Conservation (phyloP, 2,888 invertebrate species). For the Epicampocera succincta region DNA sequence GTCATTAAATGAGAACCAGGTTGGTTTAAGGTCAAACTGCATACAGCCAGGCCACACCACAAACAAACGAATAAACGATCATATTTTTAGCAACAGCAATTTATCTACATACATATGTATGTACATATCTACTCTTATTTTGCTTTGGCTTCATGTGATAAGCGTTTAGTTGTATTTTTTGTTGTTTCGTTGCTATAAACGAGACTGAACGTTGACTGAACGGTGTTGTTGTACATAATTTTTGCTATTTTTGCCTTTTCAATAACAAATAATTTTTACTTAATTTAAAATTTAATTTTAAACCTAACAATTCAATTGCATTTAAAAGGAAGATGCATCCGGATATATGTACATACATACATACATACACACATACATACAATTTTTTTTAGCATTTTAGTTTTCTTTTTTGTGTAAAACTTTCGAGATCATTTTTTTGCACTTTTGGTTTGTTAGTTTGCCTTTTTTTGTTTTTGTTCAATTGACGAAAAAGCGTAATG, state of each 20-base stretch:
- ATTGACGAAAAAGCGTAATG: slow-evolving; percentile 20
- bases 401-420: neutral
- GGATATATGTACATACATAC: no score
- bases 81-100: slow-evolving; percentile 2
- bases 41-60: slow-evolving; percentile 10
- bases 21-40: slow-evolving; percentile 65
- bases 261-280: slow-evolving; percentile 53
- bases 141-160: slow-evolving; percentile 24
- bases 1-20: slow-evolving; percentile 48
- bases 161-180: neutral
- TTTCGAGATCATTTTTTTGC: slow-evolving; percentile 5
- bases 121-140: neutral
- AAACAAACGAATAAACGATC: slow-evolving; percentile 4
- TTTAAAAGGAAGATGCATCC: slow-evolving; percentile 45
- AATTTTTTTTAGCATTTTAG: slow-evolving; percentile 1
- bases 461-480: slow-evolving; percentile 8
- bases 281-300: slow-evolving; percentile 30
- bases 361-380: no score
- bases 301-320: slow-evolving; percentile 32
- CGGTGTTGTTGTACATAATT: neutral
- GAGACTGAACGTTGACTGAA: slow-evolving; percentile 41
- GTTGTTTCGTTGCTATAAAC: neutral
- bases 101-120: no score
- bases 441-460: no score
- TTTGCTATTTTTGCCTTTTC: slow-evolving; percentile 24